These are phyloP conservation scores for Corythornis cristatus DNA, from an alignment of 2,113 vertebrate species.

Conservation along the genomic window DNA sequence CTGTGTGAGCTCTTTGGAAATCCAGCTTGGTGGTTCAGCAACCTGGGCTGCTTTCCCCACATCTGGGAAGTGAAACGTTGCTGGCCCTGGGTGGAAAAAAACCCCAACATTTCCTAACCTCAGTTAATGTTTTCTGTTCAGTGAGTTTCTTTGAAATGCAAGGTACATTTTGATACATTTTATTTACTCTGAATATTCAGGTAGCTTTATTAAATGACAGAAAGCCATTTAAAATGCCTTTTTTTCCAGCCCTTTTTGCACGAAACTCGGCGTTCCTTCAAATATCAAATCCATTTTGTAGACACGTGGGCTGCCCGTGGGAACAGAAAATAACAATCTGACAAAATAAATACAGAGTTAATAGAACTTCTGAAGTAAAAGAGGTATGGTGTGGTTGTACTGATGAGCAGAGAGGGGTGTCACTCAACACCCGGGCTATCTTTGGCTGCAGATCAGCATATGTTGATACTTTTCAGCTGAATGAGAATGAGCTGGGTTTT, in stretches of 20 bases:
- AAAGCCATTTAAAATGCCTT: neutral
- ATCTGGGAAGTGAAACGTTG: neutral
- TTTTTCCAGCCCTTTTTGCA: neutral
- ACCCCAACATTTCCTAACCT: neutral
- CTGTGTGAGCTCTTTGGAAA: neutral
- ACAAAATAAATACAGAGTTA: neutral
- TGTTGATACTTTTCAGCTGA: neutral
- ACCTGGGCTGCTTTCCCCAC: neutral
- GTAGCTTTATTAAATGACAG: neutral
- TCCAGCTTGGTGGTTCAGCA: neutral
- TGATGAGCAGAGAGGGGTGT: neutral
- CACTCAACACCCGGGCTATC: neutral
- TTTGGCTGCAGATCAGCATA: neutral
- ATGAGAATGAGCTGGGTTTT: neutral
- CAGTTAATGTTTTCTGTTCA: neutral
- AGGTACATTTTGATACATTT: neutral
- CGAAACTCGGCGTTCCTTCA: neutral
- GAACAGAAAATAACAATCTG: conserved; percentile 20
- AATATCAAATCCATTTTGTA: neutral
- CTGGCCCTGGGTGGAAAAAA: neutral
- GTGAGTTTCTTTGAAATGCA: neutral
- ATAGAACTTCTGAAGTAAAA: neutral
- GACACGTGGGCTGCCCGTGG: neutral
- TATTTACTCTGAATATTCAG: neutral
- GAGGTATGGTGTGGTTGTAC: neutral